phyloP scores from a whole-genome alignment of 2,797 vertebrate species.

The Cottoperca gobio region DNA sequence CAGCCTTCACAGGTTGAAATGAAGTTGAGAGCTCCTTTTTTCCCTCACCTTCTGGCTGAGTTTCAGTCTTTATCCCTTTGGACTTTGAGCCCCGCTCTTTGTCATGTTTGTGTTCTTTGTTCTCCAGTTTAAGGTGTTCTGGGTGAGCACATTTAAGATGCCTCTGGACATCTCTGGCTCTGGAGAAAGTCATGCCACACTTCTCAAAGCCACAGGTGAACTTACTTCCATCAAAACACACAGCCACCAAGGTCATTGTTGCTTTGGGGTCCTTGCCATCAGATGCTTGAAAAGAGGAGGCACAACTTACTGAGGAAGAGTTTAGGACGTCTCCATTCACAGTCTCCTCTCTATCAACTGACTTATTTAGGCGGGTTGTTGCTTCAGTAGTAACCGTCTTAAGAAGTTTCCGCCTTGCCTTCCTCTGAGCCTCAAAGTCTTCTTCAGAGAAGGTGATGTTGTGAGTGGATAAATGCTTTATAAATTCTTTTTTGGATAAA shows the following conservation, averaged over 20 bases:
- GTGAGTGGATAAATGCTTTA: conserved; percentile 91
- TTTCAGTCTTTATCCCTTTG: conserved; percentile 62
- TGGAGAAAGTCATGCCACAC: conserved; percentile 91
- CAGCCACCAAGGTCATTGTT: conserved; percentile 83
- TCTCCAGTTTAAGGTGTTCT: conserved; percentile 89
- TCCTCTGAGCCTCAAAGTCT: conserved; percentile 85
- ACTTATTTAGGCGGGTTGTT: conserved; percentile 20
- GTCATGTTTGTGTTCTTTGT: conserved; percentile 79
- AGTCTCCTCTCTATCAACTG: conserved; percentile 26
- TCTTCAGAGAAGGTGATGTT: conserved; percentile 85
- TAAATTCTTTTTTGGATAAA: conserved; percentile 94
- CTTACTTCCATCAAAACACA: conserved; percentile 92
- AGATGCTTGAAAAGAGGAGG: conserved; percentile 48
- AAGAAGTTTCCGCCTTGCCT: conserved; percentile 75
- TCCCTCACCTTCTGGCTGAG: conserved; percentile 70
- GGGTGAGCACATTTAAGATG: conserved; percentile 92
- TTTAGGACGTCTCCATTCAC: conserved; percentile 56
- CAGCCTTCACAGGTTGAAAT: conserved; percentile 34
- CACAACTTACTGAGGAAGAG: conserved; percentile 48
- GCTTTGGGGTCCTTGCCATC: conserved; percentile 69
- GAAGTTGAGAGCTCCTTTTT: conserved; percentile 62
- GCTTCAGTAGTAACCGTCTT: conserved; percentile 52
- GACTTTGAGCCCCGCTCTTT: conserved; percentile 71
- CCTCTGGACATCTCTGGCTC: conserved; percentile 90
- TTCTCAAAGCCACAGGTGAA: conserved; percentile 93